phyloP scores from a whole-genome alignment of 2,113 vertebrate genomes.

The Pterocles burchelli region DNA sequence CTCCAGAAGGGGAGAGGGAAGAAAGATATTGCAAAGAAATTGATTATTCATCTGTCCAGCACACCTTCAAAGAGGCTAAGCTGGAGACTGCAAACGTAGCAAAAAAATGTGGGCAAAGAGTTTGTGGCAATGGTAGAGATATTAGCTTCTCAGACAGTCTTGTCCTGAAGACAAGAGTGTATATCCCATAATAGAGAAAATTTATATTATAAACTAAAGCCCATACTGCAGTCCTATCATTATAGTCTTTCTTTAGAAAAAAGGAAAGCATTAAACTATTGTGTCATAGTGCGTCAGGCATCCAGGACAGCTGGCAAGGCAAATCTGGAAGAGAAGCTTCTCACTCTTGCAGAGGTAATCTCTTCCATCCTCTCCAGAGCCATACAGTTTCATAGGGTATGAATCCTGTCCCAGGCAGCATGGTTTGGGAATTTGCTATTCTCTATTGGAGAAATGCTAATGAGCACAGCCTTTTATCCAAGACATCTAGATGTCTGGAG shows the following conservation, averaged over 20 bases:
- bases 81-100: background rate
- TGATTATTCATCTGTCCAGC: background rate
- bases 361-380: background rate
- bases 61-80: background rate
- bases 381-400: background rate
- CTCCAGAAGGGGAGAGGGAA: background rate
- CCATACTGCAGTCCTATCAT: background rate
- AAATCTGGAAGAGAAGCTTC: background rate
- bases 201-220: background rate
- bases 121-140: background rate
- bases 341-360: background rate
- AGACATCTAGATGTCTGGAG: slow-evolving; percentile 5
- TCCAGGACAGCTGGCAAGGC: background rate
- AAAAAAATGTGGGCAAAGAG: background rate
- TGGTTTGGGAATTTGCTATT: background rate
- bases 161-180: background rate
- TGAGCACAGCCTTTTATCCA: background rate
- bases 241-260: background rate
- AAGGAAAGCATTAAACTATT: background rate
- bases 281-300: background rate
- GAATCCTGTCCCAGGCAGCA: background rate
- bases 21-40: background rate
- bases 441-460: background rate
- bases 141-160: background rate
- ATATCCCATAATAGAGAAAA: background rate